Percentiles rank a stretch among this genome's conserved stretches.
These are phyloP conservation scores for rabbit (Oryctolagus cuniculus) DNA, from an alignment of 2,113 vertebrate genomes.

Conservation along the genomic window mOryCun1.1 NC_091453.1:110367001-110367500, in stretches of 20 bases:
- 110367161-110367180: constrained; percentile 48
- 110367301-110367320: constrained; percentile 27
- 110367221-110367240: constrained; percentile 44
- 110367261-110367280: constrained; percentile 66
- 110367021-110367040: not conserved
- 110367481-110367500: constrained; percentile 16
- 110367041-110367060: not conserved
- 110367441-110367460: constrained; percentile 21
- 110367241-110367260: constrained; percentile 56
- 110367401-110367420: constrained; percentile 71
- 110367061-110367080: not conserved
- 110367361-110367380: constrained; percentile 1
- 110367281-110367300: constrained; percentile 13
- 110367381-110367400: constrained; percentile 64
- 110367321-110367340: not conserved
- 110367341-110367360: constrained; percentile 72
- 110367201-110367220: constrained; percentile 27
- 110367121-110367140: not conserved
- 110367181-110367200: constrained; percentile 26
- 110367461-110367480: constrained; percentile 47
- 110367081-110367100: constrained; percentile 16
- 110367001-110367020: not conserved
- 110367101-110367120: not conserved
- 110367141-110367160: constrained; percentile 18
- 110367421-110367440: constrained; percentile 33